Conservation (phyloP, 2,113 vertebrate genomes). For the Cyanoramphus novaezelandiae region DNA sequence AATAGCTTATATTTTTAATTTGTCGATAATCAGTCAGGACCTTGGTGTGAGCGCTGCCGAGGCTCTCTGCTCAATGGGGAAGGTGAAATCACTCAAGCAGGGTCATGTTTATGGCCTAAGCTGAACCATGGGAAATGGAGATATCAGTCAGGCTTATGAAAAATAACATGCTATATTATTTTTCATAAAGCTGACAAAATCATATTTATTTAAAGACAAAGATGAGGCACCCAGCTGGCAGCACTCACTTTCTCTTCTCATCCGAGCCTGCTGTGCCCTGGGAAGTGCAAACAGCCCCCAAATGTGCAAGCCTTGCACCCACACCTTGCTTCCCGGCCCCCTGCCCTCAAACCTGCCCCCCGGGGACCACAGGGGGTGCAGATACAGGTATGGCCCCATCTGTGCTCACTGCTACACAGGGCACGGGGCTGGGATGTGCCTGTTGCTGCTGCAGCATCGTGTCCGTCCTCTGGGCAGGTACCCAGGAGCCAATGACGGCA, state of each 20-base stretch:
- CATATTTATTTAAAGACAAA: constrained; percentile 70
- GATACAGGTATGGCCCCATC: neutral
- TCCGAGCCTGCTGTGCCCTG: neutral
- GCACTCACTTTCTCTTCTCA: neutral
- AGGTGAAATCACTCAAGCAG: constrained; percentile 52
- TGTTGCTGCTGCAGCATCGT: neutral
- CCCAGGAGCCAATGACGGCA: neutral
- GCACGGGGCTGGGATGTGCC: fast-evolving
- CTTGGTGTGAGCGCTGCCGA: constrained; percentile 69
- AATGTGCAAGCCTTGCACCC: neutral
- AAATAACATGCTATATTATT: constrained; percentile 49
- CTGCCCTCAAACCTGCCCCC: fast-evolving
- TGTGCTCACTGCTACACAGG: neutral
- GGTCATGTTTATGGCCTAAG: constrained; percentile 65
- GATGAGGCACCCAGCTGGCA: constrained; percentile 50
- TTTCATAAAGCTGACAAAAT: constrained; percentile 70
- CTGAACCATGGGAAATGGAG: constrained; percentile 22
- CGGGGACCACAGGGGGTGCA: fast-evolving
- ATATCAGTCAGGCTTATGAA: constrained; percentile 19
- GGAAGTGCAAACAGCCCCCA: neutral
- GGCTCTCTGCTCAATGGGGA: constrained; percentile 31
- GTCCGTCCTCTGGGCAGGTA: fast-evolving
- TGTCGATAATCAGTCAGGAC: constrained; percentile 82
- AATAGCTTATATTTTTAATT: constrained; percentile 86
- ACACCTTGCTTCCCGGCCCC: fast-evolving